Evolutionary conservation across 1,140 invertebrate species (phyloP).

Genomic region (Phocides pigmalion): DNA sequence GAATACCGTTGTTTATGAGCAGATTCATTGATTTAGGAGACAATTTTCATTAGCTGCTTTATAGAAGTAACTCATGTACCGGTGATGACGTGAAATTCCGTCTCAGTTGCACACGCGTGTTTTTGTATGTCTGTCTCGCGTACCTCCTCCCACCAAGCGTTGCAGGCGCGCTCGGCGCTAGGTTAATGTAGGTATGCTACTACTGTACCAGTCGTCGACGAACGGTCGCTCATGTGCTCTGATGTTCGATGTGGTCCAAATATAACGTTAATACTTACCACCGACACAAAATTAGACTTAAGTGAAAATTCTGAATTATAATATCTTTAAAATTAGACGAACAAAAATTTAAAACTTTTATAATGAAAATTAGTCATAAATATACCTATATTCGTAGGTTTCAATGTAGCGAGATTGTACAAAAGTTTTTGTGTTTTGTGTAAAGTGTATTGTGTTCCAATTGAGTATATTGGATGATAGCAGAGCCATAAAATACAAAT

Average conservation of each 20-base stretch:
- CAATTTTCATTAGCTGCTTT: constrained; percentile 72
- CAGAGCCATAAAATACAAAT: constrained; percentile 47
- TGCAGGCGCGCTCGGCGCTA: constrained; percentile 49
- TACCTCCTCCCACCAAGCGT: constrained; percentile 62
- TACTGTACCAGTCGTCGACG: constrained; percentile 68
- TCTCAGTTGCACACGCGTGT: constrained; percentile 51
- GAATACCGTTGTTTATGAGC: constrained; percentile 43
- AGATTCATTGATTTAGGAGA: constrained; percentile 54
- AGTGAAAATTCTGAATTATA: constrained; percentile 54
- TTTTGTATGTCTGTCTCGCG: constrained; percentile 57
- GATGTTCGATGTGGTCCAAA: constrained; percentile 40
- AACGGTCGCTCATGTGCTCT: constrained; percentile 63
- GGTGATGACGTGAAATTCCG: constrained; percentile 51
- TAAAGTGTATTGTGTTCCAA: constrained; percentile 66
- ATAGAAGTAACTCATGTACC: constrained; percentile 61
- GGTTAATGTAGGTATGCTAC: constrained; percentile 62
- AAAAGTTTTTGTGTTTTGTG: constrained; percentile 64
- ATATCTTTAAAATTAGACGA: constrained; percentile 19
- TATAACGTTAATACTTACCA: constrained; percentile 42
- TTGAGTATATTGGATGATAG: constrained; percentile 49
- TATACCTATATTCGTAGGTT: constrained; percentile 7
- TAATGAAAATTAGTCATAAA: constrained; percentile 18
- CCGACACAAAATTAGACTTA: constrained; percentile 40
- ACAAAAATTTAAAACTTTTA: constrained; percentile 11
- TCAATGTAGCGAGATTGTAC: constrained; percentile 24